phyloP scores from a whole-genome alignment of 1,140 invertebrate genomes.

The Neelides sp. region DNA sequence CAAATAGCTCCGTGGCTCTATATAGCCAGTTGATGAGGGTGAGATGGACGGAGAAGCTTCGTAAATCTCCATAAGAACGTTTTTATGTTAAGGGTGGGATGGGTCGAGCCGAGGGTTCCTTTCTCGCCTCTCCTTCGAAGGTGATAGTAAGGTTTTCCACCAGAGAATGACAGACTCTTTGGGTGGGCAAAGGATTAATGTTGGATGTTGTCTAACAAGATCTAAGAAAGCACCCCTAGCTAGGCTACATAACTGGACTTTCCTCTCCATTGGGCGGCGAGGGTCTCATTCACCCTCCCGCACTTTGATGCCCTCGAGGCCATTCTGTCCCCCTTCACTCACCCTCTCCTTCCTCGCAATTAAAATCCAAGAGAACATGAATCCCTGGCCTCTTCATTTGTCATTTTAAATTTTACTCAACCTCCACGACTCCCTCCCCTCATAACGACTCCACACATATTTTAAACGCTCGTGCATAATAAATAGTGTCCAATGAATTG shows the following conservation, averaged over 20 bases:
- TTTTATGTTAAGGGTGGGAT: too few species aligned
- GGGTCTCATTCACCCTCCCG: not conserved
- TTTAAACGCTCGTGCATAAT: too few species aligned
- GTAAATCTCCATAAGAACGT: too few species aligned
- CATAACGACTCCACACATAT: too few species aligned
- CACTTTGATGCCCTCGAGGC: not conserved
- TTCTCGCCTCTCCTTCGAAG: conserved; percentile 21
- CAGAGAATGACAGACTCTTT: conserved; percentile 29
- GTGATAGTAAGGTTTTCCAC: conserved; percentile 15
- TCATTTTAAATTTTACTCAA: too few species aligned
- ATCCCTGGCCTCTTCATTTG: too few species aligned
- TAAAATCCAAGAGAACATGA: too few species aligned
- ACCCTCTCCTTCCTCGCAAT: too few species aligned
- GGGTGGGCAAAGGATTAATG: conserved; percentile 29
- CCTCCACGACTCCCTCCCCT: too few species aligned
- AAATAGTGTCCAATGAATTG: too few species aligned
- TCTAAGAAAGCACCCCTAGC: conserved; percentile 24
- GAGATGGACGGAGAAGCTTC: conserved; percentile 1
- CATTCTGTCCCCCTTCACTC: not conserved
- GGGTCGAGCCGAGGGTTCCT: too few species aligned
- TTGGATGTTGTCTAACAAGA: conserved; percentile 30
- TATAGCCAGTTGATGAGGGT: not conserved
- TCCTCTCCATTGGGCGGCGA: not conserved
- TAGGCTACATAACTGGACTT: not conserved
- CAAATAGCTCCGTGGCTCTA: too few species aligned